Percentiles rank a stretch among this genome's conserved stretches.
Conservation (phyloP, 2,888 invertebrate species). For the Drosophila rubida region DNA sequence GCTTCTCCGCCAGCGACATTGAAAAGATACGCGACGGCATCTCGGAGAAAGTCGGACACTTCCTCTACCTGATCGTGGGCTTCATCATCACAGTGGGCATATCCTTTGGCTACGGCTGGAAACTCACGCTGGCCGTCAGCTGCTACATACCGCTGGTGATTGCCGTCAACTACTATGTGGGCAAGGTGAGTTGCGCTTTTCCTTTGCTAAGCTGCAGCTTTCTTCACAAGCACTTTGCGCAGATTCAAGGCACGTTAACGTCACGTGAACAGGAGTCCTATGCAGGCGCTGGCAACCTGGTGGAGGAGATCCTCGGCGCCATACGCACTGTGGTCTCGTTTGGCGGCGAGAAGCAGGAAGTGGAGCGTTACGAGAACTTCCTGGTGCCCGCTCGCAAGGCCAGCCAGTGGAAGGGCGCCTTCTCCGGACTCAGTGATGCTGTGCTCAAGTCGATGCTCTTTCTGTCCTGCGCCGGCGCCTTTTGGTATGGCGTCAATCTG, state of each 20-base stretch:
- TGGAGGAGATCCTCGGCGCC: slow-evolving; percentile 90
- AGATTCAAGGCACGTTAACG: slow-evolving; percentile 89
- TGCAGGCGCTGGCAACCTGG: slow-evolving; percentile 90
- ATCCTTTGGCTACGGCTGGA: slow-evolving; percentile 93
- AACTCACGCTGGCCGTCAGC: slow-evolving; percentile 92
- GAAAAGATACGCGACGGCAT: slow-evolving; percentile 93
- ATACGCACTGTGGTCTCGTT: slow-evolving; percentile 92
- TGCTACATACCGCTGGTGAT: slow-evolving; percentile 92
- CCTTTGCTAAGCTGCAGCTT: too few species aligned
- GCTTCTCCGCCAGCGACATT: slow-evolving; percentile 87
- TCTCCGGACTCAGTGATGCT: slow-evolving; percentile 89
- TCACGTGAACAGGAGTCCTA: slow-evolving; percentile 89
- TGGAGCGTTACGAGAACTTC: slow-evolving; percentile 87
- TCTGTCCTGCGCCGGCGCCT: slow-evolving; percentile 90
- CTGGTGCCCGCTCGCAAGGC: slow-evolving; percentile 88
- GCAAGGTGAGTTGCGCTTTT: slow-evolving; percentile 86
- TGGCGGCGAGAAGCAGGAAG: slow-evolving; percentile 91
- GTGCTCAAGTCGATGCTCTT: slow-evolving; percentile 91
- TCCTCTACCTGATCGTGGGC: slow-evolving; percentile 86
- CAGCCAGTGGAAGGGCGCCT: slow-evolving; percentile 88
- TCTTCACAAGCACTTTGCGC: neutral
- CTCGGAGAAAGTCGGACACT: slow-evolving; percentile 92
- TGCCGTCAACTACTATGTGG: slow-evolving; percentile 90
- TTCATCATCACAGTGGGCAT: slow-evolving; percentile 88
- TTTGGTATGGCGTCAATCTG: slow-evolving; percentile 92